phyloP scores from a whole-genome alignment of 2,888 invertebrate species.

The Caenorhabditis sinica region DNA sequence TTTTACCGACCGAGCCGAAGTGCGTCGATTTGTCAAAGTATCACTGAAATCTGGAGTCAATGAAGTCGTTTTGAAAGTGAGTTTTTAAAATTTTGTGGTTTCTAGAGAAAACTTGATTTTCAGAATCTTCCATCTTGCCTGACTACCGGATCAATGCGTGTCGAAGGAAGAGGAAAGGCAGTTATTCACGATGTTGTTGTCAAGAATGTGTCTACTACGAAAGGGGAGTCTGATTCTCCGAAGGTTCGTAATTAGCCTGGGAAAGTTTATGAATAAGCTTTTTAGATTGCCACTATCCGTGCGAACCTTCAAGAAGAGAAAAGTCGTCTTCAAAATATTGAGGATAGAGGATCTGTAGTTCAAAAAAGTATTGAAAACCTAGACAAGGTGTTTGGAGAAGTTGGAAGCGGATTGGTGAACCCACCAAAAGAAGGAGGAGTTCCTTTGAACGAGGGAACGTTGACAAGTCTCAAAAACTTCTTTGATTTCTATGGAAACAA shows the following conservation, averaged over 20 bases:
- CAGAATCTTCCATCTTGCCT: slow-evolving; percentile 72
- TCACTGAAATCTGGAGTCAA: slow-evolving; percentile 72
- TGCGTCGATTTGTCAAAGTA: slow-evolving; percentile 70
- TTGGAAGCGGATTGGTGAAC: slow-evolving; percentile 58
- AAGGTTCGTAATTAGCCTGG: slow-evolving; percentile 50
- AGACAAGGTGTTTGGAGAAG: slow-evolving; percentile 34
- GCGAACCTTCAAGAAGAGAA: slow-evolving; percentile 30
- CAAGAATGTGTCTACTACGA: slow-evolving; percentile 55
- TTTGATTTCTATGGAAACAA: slow-evolving; percentile 70
- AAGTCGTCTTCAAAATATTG: slow-evolving; percentile 14
- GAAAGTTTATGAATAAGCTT: background rate
- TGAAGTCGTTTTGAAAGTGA: slow-evolving; percentile 73
- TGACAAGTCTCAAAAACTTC: slow-evolving; percentile 70
- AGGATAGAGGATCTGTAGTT: slow-evolving; percentile 7
- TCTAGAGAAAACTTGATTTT: background rate
- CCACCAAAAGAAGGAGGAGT: slow-evolving; percentile 47
- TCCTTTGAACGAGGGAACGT: slow-evolving; percentile 59
- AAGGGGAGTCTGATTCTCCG: slow-evolving; percentile 69
- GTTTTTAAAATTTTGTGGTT: background rate
- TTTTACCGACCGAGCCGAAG: slow-evolving; percentile 80
- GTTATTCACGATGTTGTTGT: slow-evolving; percentile 77
- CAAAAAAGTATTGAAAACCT: slow-evolving; percentile 41
- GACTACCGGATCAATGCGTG: slow-evolving; percentile 75
- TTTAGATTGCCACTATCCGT: slow-evolving; percentile 18
- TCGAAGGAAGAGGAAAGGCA: slow-evolving; percentile 76